Evolutionary conservation across 2,888 invertebrate species (phyloP).

Genomic region (Parochlus steinenii): DNA sequence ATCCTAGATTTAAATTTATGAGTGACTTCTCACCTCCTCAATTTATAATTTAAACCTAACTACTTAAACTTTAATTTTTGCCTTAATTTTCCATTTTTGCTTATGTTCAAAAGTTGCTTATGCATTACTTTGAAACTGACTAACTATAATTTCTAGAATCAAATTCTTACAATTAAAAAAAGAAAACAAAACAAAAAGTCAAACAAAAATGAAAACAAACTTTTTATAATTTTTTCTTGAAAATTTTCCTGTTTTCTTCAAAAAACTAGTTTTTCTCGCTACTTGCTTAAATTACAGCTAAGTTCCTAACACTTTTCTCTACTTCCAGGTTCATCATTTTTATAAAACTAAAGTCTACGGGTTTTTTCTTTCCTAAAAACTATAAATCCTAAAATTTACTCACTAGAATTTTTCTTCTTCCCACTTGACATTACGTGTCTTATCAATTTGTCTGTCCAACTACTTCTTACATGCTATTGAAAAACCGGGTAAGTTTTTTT

Average conservation of each 20-base stretch:
- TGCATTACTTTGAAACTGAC: conserved; percentile 3
- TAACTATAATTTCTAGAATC: not conserved
- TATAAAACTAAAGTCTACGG: conserved; percentile 12
- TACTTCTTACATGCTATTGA: no score
- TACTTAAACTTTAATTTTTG: conserved; percentile 9
- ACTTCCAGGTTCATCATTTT: conserved; percentile 2
- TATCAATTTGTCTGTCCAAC: no score
- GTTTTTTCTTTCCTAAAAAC: conserved; percentile 10
- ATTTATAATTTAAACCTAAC: conserved; percentile 12
- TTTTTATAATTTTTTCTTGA: conserved; percentile 3
- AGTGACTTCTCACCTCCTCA: no score
- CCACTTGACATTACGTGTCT: conserved; percentile 1
- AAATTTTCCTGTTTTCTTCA: not conserved
- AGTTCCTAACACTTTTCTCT: no score
- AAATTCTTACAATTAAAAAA: conserved; percentile 3
- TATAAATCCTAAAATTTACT: conserved; percentile 12
- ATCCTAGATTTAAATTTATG: no score
- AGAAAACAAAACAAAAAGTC: not conserved
- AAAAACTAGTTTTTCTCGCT: conserved; percentile 1
- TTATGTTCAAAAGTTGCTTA: conserved; percentile 10
- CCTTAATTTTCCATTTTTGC: conserved; percentile 1
- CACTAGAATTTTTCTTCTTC: conserved; percentile 11
- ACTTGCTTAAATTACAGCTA: not conserved
- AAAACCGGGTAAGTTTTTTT: no score
- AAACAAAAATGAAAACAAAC: conserved; percentile 3